These are phyloP conservation scores for Clamator glandarius DNA, from an alignment of 2,797 vertebrate species.

Conservation along the genomic window DNA sequence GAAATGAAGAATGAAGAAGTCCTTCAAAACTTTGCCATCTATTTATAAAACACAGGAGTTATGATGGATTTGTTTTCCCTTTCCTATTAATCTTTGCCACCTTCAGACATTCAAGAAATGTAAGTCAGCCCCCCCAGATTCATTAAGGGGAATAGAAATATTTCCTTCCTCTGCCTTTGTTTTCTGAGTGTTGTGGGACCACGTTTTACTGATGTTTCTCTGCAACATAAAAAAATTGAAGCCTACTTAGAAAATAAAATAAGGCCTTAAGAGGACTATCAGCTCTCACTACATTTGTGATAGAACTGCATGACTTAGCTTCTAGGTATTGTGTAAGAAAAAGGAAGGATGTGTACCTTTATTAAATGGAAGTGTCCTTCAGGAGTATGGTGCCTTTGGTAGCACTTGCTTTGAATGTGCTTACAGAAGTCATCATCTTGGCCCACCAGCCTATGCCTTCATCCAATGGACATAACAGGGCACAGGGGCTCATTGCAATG, in stretches of 20 bases:
- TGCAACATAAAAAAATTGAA: background rate
- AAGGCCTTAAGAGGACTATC: background rate
- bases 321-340: background rate
- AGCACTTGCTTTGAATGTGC: background rate
- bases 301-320: background rate
- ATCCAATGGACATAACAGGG: background rate
- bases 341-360: background rate
- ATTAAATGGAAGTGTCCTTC: background rate
- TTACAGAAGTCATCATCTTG: background rate
- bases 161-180: background rate
- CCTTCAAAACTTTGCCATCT: constrained; percentile 24
- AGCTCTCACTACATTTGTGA: background rate
- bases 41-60: constrained; percentile 2
- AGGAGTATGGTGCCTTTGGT: background rate
- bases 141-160: background rate
- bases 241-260: background rate
- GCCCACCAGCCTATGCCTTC: background rate
- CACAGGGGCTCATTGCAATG: background rate
- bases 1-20: constrained; percentile 26
- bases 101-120: background rate
- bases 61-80: background rate
- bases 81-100: background rate
- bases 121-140: background rate
- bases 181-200: background rate
- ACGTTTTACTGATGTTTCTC: background rate